Evolutionary conservation across 2,888 invertebrate species (phyloP).

Genomic region (Troilus luridus): DNA sequence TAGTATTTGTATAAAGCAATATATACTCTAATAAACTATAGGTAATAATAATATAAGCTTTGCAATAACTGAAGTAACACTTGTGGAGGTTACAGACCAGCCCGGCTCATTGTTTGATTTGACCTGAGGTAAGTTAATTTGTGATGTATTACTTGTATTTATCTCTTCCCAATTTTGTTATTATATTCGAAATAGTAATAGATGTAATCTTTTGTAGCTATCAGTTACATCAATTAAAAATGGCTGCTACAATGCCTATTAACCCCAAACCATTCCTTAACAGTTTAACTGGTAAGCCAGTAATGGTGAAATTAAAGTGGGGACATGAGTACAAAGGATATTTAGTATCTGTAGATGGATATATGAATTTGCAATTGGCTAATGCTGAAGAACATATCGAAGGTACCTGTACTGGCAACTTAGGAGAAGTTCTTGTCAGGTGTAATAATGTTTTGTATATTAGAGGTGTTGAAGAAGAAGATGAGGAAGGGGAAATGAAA

Average conservation of each 20-base stretch:
- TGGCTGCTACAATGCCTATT: slow-evolving; percentile 90
- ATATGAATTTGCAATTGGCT: slow-evolving; percentile 98
- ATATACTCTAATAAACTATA: neutral
- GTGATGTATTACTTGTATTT: neutral
- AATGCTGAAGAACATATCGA: slow-evolving; percentile 98
- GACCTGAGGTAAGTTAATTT: neutral
- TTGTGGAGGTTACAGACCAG: neutral
- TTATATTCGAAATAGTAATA: neutral
- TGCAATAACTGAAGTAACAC: neutral
- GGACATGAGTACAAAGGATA: slow-evolving; percentile 99
- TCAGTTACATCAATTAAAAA: neutral
- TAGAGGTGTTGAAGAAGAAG: slow-evolving; percentile 94
- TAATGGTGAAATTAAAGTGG: slow-evolving; percentile 98
- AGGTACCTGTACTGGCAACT: slow-evolving; percentile 89
- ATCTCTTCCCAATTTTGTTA: neutral
- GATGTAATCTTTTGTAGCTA: neutral
- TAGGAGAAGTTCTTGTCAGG: slow-evolving; percentile 97
- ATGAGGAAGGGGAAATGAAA: slow-evolving; percentile 96
- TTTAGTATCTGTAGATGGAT: slow-evolving; percentile 97
- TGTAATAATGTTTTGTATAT: slow-evolving; percentile 98
- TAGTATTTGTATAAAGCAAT: too few species aligned
- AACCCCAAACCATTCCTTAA: slow-evolving; percentile 99
- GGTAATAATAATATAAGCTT: neutral
- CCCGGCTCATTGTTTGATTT: slow-evolving; percentile 1
- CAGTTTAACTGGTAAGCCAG: slow-evolving; percentile 97